Evolutionary conservation across 2,113 vertebrate genomes (phyloP), one percentile per base, ranked within the genome.

Genomic region (Morone chrysops): DNA sequence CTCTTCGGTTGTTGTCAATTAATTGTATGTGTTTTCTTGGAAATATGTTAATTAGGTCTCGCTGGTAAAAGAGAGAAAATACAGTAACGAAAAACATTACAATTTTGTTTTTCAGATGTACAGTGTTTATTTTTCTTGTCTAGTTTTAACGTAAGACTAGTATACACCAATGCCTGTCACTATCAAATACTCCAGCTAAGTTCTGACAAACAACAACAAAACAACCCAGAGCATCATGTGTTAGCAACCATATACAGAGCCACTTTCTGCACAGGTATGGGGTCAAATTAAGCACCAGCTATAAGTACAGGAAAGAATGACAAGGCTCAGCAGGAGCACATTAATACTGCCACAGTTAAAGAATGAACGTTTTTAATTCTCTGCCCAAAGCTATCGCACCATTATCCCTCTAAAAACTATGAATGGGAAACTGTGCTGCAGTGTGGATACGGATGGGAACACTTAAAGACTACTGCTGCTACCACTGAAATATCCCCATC

Each of bases 381-480:
- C 13, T 5, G 53, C 89, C 88, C 60, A 70, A 51, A 82, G 92
- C 87, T 72, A 60, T 7, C 88, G 70, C 53, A 70, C 61, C 65
- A 84, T 86, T 77, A 81, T 57, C 51, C 50, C 66, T 38, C n/a
- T 69, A 73, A 86, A 81, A 82, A 60, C 74, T 78, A 79, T 80
- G 87, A 92, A 80, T 89, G 81, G 71, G 60, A 88, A 88, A 79
- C 54, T 79, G 80, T 61, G 65, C 54, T 68, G 61, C 48, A 56
- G 76, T 54, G 25, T 45, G 56, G 63, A 75, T 0, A 45, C 25
- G 68, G 57, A 80, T 90, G 81, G 75, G 31, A 89, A 75, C 82
- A 87, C 70, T 82, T 82, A 87, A 31, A 31, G 4, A 70, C 54
- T 68, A 12, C 43, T 59, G 73, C 62, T 75, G 79, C 63, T 74